Evolutionary conservation across 1,140 invertebrate species (phyloP), one percentile per base, ranked within the genome.

Genomic region (Parapsyche elsis): DNA sequence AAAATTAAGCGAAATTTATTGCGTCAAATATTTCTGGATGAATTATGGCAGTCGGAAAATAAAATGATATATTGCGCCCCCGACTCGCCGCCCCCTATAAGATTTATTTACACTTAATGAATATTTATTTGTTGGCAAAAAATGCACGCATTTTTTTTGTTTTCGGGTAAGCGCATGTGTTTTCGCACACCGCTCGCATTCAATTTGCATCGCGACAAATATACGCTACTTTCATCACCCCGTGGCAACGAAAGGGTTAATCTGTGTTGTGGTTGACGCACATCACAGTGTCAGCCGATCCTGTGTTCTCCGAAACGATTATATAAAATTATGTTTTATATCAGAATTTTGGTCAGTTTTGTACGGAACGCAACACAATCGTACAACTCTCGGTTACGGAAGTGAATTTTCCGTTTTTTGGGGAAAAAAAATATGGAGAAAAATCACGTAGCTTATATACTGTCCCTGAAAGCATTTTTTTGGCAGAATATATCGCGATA

Each of bases 41-140:
- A 71, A 44, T 71, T 71, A 71, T 24, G 67, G 67, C 67, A 71
- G 24, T 44, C 67, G 24, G 67, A 30, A 71, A 38, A 71, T 38
- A 14, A 44, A 38, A 44, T 71, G 7, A 44, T 61, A 19, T 71
- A 71, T 38, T 38, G 26, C 30, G 7, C 30, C 30, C 30, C 30
- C 30, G 30, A 38, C 7, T 38, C 7, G 1, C 30, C 30, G 30
- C 30, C 30, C 30, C 30, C 30, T 38, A 7, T 71, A 71, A 14
- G 30, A 71, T 71, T 12, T 38, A 71, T 71, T 12, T 38, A 12
- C 23, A 26, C 26, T 44, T 71, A 30, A 44, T 30, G 30, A 30
- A 44, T 71, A 71, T 71, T 14, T 71, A 24, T 38, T 30, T 30
- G 12, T 44, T 71, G 23, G 24, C 61, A 16, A 21, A 67, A 21